A percentile compares a stretch with the other conserved stretches of the same genome.
phyloP scores from a whole-genome alignment of 2,888 invertebrate species.

The Nebria salina region DNA sequence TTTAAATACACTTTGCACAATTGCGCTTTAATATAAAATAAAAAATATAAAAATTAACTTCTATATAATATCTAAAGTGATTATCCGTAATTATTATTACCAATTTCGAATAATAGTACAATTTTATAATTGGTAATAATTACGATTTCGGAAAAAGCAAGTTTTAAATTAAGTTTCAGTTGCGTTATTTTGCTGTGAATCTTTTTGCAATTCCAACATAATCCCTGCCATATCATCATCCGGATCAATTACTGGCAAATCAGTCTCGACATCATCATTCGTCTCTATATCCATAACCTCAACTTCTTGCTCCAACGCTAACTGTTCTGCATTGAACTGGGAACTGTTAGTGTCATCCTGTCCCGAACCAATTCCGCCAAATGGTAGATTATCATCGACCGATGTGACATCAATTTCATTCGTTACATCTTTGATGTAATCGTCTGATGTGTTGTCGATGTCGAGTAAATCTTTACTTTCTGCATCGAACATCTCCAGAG shows the following conservation, averaged over 20 bases:
- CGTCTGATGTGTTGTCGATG: constrained; percentile 8
- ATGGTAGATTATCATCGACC: constrained; percentile 17
- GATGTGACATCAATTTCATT: constrained; percentile 36
- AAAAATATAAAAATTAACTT: background rate
- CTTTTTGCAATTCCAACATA: constrained; percentile 44
- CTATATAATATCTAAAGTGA: too few species aligned
- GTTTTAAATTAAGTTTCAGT: background rate
- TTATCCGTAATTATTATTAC: background rate
- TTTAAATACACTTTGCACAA: background rate
- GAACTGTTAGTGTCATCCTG: constrained; percentile 33
- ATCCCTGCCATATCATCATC: constrained; percentile 46
- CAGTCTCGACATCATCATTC: constrained; percentile 24
- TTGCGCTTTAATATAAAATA: background rate
- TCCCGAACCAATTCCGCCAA: constrained; percentile 7
- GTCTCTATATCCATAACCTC: constrained; percentile 8
- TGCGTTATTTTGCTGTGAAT: background rate
- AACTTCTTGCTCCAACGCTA: background rate
- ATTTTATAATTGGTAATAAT: background rate
- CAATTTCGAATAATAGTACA: background rate
- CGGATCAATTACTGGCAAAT: constrained; percentile 32
- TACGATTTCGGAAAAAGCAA: background rate
- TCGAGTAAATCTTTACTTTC: constrained; percentile 14
- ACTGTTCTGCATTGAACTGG: background rate
- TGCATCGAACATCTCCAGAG: background rate
- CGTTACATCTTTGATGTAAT: constrained; percentile 21